Evolutionary conservation across 2,797 vertebrate species (phyloP).

Genomic region (Microhierax caerulescens): DNA sequence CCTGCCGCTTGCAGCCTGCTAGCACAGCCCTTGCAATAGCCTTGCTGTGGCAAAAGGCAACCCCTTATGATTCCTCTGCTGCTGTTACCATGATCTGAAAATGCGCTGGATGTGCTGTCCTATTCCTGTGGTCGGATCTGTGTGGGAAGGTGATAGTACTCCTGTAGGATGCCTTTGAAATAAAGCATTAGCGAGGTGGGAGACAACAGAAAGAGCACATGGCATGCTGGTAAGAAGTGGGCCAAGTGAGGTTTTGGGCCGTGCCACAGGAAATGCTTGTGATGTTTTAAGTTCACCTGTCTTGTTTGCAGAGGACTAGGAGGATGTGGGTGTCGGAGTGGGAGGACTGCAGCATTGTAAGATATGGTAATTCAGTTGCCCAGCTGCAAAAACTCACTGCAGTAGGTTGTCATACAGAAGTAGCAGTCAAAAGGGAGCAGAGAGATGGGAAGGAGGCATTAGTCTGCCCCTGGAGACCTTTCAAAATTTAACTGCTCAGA

Average conservation of each 20-base stretch:
- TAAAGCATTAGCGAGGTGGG: background rate
- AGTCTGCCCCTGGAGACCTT: background rate
- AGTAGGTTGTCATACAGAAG: background rate
- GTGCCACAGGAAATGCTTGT: background rate
- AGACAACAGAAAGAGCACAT: background rate
- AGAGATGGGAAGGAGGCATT: background rate
- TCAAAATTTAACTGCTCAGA: background rate
- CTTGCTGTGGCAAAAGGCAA: background rate
- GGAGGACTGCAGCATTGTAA: background rate
- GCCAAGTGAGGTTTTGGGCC: background rate
- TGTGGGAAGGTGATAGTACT: background rate
- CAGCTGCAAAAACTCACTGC: background rate
- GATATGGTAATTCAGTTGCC: background rate
- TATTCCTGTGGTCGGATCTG: background rate
- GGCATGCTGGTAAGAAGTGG: background rate
- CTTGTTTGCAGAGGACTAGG: background rate
- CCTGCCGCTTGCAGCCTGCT: background rate
- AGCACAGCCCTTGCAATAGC: background rate
- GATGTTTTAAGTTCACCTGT: background rate
- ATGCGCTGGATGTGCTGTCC: accelerated
- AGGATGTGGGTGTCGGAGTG: background rate
- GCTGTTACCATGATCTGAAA: background rate
- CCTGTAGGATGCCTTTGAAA: constrained; percentile 5
- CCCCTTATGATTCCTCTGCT: background rate
- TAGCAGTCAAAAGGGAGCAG: background rate